Evolutionary conservation across 2,113 vertebrate species (phyloP).

Genomic region (Rhabdomys dilectus): DNA sequence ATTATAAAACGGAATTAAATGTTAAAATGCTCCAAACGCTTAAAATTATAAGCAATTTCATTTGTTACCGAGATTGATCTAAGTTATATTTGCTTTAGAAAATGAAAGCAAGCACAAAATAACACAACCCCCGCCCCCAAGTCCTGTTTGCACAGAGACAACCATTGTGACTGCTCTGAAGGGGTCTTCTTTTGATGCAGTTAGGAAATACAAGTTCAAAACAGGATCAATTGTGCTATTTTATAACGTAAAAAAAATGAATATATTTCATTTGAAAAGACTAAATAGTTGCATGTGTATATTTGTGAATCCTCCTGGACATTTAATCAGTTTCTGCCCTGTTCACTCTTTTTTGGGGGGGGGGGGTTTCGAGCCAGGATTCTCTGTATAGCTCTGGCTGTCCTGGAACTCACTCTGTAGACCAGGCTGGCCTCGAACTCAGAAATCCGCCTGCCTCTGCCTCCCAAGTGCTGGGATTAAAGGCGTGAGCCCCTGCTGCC

Average conservation of each 20-base stretch:
- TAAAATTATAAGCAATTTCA: background rate
- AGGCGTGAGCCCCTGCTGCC: too few relatives aligned
- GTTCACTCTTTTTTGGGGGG: background rate
- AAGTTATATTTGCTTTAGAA: background rate
- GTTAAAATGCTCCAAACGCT: background rate
- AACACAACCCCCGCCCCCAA: background rate
- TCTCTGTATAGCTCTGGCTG: too few relatives aligned
- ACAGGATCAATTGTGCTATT: background rate
- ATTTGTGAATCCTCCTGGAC: background rate
- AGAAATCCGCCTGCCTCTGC: too few relatives aligned
- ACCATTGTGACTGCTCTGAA: background rate
- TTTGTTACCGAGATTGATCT: constrained; percentile 10
- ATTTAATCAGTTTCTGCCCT: background rate
- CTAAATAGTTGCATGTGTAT: background rate
- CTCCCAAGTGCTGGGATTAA: too few relatives aligned
- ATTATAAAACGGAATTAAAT: background rate
- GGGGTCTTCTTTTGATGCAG: background rate
- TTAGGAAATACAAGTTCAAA: constrained; percentile 2
- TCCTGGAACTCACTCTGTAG: too few relatives aligned
- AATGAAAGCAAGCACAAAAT: background rate
- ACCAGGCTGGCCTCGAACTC: too few relatives aligned
- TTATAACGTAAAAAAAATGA: constrained; percentile 6
- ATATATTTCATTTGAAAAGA: background rate
- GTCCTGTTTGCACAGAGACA: background rate
- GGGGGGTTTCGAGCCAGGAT: too few relatives aligned